A percentile compares a stretch with the other conserved stretches of the same genome.
phyloP scores from a whole-genome alignment of 2,797 vertebrate species.

The Myotis vivesi region DNA sequence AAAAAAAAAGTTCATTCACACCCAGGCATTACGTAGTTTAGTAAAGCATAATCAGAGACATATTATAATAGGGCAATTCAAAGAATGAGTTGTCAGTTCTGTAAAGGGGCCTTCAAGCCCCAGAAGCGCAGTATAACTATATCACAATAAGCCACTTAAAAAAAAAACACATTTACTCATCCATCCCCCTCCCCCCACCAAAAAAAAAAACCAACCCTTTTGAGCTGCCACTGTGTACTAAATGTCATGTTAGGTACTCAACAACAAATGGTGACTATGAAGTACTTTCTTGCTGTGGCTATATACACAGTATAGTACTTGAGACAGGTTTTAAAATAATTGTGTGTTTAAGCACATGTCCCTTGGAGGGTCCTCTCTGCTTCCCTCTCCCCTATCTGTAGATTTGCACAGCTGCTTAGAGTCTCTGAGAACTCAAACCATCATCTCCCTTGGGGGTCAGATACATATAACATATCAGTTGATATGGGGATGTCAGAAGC shows the following conservation, averaged over 20 bases:
- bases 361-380: background rate
- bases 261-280: background rate
- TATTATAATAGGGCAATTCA: constrained; percentile 20
- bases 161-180: background rate
- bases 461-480: background rate
- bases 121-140: background rate
- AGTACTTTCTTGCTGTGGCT: background rate
- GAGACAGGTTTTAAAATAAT: background rate
- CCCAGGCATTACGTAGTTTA: background rate
- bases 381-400: no score
- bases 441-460: background rate
- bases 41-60: background rate
- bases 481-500: background rate
- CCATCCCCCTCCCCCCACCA: no score
- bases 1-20: constrained; percentile 17
- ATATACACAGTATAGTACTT: background rate
- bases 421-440: background rate
- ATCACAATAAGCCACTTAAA: background rate
- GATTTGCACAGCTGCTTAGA: background rate
- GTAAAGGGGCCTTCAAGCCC: background rate
- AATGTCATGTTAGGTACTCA: background rate
- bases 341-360: background rate
- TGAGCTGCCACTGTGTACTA: background rate
- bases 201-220: background rate
- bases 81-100: constrained; percentile 15